Evolutionary conservation across 2,888 invertebrate genomes (phyloP), one percentile per base, ranked within the genome.

Genomic region (Paralinhomoeus sp.): DNA sequence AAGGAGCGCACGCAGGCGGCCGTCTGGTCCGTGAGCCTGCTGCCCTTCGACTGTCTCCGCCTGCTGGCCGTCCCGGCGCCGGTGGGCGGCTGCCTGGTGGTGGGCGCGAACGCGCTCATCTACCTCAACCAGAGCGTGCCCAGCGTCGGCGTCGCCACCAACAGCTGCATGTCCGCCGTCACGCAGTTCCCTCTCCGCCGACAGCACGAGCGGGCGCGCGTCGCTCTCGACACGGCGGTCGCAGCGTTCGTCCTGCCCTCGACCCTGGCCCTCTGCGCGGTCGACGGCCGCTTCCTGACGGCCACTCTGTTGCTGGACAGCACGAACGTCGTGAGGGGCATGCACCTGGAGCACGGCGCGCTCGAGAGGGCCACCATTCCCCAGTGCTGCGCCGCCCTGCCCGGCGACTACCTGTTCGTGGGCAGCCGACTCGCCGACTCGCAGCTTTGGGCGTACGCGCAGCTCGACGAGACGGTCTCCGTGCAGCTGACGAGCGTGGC

Each of bases 351-450:
- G n/a, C n/a, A n/a, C n/a, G n/a, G n/a, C n/a, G n/a, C n/a, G n/a
- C n/a, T n/a, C n/a, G n/a, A n/a, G n/a, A n/a, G 31, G 9, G 9
- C 15, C 31, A 12, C 9, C 31, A 15, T n/a, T n/a, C n/a, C n/a
- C 31, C 9, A 31, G 31, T 31, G 9, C 31, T 9, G 15, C 64
- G 81, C 83, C 53, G 73, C 82, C n/a, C 81, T 81, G 62, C 85
- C 84, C 62, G 80, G 83, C 49, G 84, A 84, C 57, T 89, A 84
- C 61, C 67, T 97, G 5, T 97, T 97, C 63, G 71, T 97, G 47
- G 93, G 93, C 1, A 93, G 93, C 0, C 74, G 93, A 1, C 71
- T 97, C 18, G 93, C 93, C 1, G 97, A 97, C 65, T 97, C 93
- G 0, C 66, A 93, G 23, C 67, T 97, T 2, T 68, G 97, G 42